Evolutionary conservation across 2,888 invertebrate species (phyloP), one percentile per base, ranked within the genome.

Genomic region (Chalcosyrphus nemorum): DNA sequence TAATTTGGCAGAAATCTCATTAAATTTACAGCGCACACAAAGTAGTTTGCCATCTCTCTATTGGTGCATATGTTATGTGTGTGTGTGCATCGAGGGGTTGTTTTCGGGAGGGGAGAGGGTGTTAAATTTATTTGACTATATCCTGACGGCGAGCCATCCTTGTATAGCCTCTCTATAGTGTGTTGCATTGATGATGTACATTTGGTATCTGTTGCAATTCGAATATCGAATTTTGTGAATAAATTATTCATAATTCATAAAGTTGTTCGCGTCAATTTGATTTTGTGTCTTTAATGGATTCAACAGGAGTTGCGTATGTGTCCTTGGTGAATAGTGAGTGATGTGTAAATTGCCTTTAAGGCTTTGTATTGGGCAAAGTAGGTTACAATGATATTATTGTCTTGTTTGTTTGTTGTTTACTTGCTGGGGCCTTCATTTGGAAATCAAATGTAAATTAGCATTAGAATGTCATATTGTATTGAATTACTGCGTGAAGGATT

Each of bases 1-100:
- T 91, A 91, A 91, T 91, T 91, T 91, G 91, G 91, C 91, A 91
- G 90, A 90, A 91, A 91, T 91, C 91, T 91, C 91, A 91, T 91
- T 91, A 91, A 91, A 90, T 90, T 90, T 89, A 89, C 90, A 91
- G 88, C 88, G n/a, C 87, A 86, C 86, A 86, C 11, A 32, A 11
- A 32, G 59, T 65, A n/a, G n/a, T n/a, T n/a, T 32, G 27, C 27
- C 9, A n/a, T n/a, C 43, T 56, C 45, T 56, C 45, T 41, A 35
- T 32, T 19, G 41, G 45, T 72, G 50, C 63, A 75, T 75, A 66
- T 65, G 76, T 72, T 61, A 66, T 66, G 43, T 47, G 38, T 38
- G 52, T 61, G 61, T 66, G 43, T 47, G 38, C 45, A 57, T 41
- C 13, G 32, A 43, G 21, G 50, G 47, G 27, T 66, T 66, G 41